Percentiles rank a stretch among this genome's conserved stretches.
These are phyloP conservation scores for Pandemis corylana DNA, from an alignment of 2,888 invertebrate species.

Conservation along the genomic window DNA sequence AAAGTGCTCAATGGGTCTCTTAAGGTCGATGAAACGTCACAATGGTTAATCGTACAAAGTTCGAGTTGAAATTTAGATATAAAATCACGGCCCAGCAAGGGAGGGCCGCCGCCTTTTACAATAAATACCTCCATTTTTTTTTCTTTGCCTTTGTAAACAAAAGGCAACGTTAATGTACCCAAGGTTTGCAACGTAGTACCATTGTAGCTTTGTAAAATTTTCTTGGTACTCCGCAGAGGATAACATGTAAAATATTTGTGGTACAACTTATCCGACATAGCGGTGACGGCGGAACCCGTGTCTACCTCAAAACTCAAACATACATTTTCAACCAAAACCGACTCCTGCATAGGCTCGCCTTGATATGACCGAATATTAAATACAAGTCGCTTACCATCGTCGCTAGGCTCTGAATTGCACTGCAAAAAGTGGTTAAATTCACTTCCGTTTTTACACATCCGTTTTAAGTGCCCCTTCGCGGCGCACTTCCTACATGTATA, in stretches of 20 bases:
- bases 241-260: neutral
- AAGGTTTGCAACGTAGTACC: neutral
- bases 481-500: neutral
- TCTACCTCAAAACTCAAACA: neutral
- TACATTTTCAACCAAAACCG: neutral
- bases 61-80: too few relatives aligned
- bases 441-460: neutral
- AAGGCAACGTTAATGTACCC: neutral
- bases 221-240: neutral
- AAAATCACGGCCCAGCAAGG: too few relatives aligned
- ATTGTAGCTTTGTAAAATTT: neutral
- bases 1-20: too few relatives aligned
- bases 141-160: neutral
- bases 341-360: neutral
- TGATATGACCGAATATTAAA: neutral
- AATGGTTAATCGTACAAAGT: too few relatives aligned
- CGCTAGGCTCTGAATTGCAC: neutral
- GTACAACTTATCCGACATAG: neutral
- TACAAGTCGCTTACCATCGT: neutral
- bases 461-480: neutral
- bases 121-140: too few relatives aligned
- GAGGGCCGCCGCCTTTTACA: too few relatives aligned
- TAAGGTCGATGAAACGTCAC: too few relatives aligned
- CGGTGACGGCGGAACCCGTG: neutral
- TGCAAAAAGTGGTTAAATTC: neutral